phyloP scores from a whole-genome alignment of 1,140 invertebrate genomes.

The Bactericera cockerelli region DNA sequence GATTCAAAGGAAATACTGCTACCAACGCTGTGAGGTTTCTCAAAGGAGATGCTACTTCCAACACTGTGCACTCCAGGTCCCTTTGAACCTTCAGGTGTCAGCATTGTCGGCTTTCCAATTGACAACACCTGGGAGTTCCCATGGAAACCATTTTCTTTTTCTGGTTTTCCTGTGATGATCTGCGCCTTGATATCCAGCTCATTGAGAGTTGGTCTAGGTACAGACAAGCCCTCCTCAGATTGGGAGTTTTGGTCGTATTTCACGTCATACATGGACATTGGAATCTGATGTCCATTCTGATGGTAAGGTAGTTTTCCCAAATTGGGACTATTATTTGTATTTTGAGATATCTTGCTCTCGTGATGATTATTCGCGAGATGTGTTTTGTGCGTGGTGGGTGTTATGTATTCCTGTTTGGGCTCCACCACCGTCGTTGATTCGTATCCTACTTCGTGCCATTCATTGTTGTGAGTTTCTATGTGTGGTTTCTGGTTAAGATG shows the following conservation, averaged over 20 bases:
- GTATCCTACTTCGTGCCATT: conserved; percentile 1
- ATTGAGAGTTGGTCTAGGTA: not conserved
- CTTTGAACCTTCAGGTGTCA: conserved; percentile 15
- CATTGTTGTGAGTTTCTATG: conserved; percentile 1
- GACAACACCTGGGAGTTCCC: conserved; percentile 13
- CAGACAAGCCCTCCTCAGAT: not conserved
- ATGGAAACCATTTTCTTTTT: not conserved
- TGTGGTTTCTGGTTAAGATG: not conserved
- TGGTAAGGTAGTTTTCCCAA: not conserved
- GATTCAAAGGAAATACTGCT: conserved; percentile 3
- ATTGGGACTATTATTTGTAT: not conserved
- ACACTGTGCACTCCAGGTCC: not conserved
- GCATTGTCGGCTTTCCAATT: conserved; percentile 20
- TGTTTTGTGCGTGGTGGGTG: too few relatives aligned
- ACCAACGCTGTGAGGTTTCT: not conserved
- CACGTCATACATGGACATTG: not conserved
- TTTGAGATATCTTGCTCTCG: not conserved
- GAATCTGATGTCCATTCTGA: conserved; percentile 2
- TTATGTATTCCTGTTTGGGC: not conserved
- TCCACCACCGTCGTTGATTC: not conserved
- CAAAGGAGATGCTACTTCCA: not conserved
- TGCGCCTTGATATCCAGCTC: conserved; percentile 1
- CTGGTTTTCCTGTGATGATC: conserved; percentile 1
- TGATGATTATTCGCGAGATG: too few relatives aligned
- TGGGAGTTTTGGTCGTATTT: not conserved